Evolutionary conservation across 1,140 invertebrate genomes (phyloP), one percentile per base, ranked within the genome.

Genomic region (Bombus waltoni): DNA sequence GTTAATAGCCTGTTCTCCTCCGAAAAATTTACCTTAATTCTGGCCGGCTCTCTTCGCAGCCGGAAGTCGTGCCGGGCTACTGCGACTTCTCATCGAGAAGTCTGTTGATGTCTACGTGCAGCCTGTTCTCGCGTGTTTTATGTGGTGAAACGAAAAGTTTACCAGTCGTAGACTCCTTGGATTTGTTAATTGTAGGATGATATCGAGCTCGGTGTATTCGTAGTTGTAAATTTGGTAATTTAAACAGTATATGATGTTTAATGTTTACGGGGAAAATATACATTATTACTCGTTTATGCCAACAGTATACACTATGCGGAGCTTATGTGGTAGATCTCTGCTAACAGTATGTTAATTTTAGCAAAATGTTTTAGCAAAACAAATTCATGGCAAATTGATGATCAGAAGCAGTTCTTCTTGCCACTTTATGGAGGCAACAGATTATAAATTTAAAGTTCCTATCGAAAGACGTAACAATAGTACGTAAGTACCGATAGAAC

Each of bases 11-110:
- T 32, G 35, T 53, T 57, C 53, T n/a, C n/a, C 38, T 76, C 53
- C 22, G 32, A 70, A 83, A 78, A 83, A 78, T 77, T 77, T 38
- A 57, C 38, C 42, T 32, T 77, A 32, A 78, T 38, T 25, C 65
- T 3, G 18, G 25, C 6, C 11, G 47, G 35, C 68, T 57, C 35
- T 53, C 35, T 53, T 44, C 35, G 79, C 53, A 22, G 38, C 28
- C 53, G 35, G 44, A 73, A 71, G 32, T n/a, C 18, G 62, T 32
- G n/a, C 1, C 13, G 8, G 38, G 38, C 38, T 42, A 25, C 59
- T 44, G 57, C 75, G 53, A 65, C 28, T 66, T 78, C 57, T 77
- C 75, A 40, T 32, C 25, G 53, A 13, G 28, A 22, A n/a, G 13
- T 62, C 38, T 40, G 72, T 53, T 32, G 28, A 74, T 22, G 10